Evolutionary conservation across 2,888 invertebrate species (phyloP), one percentile per base, ranked within the genome.

Genomic region (Catocala fraxini): DNA sequence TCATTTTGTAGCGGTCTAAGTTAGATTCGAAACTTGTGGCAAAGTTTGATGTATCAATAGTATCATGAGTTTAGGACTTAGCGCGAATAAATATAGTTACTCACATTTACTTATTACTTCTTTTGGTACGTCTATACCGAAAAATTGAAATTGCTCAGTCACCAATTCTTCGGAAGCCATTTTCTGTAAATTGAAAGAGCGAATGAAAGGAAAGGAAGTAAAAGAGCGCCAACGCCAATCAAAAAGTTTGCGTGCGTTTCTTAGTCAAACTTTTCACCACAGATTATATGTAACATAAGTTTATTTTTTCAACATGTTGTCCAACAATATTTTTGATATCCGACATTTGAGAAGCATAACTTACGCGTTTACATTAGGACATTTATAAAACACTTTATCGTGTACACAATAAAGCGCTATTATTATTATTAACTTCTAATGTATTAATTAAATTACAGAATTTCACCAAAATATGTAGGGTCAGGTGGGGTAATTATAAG

Each of bases 71-170:
- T 57, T 55, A 51, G 46, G 51, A 47, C 49, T 15, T 62, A 60
- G 33, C 56, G 53, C 56, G 53, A 60, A 63, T 45, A 56, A 57
- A 48, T 63, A 59, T 47, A 55, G 12, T 57, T 88, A 94, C 94
- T 93, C 79, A 94, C 94, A 96, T 95, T 95, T 96, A 55, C 87
- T 86, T 68, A 96, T 80, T 54, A 96, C 93, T 77, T 94, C 92
- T 63, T 89, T 92, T 52, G 87, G 85, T 62, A 95, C 92, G 77
- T 95, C 95, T 70, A 95, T 93, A 69, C 96, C 96, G 75, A 96
- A 92, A 87, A 95, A 95, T 83, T 95, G 95, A 89, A 95, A 96
- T 87, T 96, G 95, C 89, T 95, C 95, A 84, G 94, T 94, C 91
- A 95, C 91, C 90, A 91, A 92, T 83, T 94, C 92, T 73, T 91